Conservation (phyloP, 2,797 vertebrate species). For the Tokudaia tokunoshimensis region DNA sequence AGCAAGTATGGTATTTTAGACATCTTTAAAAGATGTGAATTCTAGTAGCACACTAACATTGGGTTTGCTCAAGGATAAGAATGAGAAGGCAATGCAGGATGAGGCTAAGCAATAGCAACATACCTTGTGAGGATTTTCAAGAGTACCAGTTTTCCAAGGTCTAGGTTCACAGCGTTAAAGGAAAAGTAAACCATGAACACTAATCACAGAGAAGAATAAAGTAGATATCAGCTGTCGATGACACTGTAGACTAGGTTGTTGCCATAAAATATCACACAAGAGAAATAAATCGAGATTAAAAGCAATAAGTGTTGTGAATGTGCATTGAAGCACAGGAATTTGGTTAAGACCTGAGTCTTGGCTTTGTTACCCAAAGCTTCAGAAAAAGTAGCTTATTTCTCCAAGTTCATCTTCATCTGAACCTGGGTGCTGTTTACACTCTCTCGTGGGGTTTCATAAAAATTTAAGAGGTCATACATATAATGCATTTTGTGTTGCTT, state of each 20-base stretch:
- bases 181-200: slow-evolving; percentile 34
- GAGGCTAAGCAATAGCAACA: not conserved
- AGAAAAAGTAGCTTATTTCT: slow-evolving; percentile 41
- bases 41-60: slow-evolving; percentile 77
- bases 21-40: slow-evolving; percentile 85
- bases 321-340: not conserved
- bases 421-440: slow-evolving; percentile 12
- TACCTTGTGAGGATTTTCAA: not conserved
- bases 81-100: slow-evolving; percentile 25
- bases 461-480: slow-evolving; percentile 20
- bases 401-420: slow-evolving; percentile 36
- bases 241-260: not conserved
- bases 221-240: not conserved
- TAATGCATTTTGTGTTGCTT: slow-evolving; percentile 1
- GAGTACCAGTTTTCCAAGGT: not conserved
- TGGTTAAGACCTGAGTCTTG: slow-evolving; percentile 3
- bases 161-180: not conserved
- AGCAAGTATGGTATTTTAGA: slow-evolving; percentile 80
- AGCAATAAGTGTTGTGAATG: not conserved
- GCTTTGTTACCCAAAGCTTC: not conserved
- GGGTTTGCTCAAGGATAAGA: slow-evolving; percentile 76
- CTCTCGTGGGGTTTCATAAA: not conserved
- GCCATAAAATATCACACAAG: not conserved
- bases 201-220: slow-evolving; percentile 13
- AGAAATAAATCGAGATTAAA: slow-evolving; percentile 56